Evolutionary conservation across 2,888 invertebrate species (phyloP), one percentile per base, ranked within the genome.

Genomic region (Adineta ricciae): DNA sequence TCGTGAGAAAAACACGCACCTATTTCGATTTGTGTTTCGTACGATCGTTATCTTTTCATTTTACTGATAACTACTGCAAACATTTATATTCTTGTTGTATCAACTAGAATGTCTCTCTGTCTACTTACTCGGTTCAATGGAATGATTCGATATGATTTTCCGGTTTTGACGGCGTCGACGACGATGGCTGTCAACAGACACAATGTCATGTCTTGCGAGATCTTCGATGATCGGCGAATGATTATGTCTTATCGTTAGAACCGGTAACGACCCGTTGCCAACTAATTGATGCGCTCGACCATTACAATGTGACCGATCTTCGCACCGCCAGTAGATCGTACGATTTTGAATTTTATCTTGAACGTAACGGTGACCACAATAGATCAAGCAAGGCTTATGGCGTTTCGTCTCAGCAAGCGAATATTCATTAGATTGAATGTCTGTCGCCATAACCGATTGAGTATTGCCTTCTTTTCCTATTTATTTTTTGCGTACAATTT

Each of bases 291-390:
- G 78, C 14, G 78, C 78, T 16, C 78, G 78, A 78, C 78, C 78
- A n/a, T 78, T 78, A 41, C 78, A 78, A n/a, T 38, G 38, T 78
- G 78, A 1, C 11, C 78, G 78, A 41, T 41, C n/a, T 78, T 78
- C 78, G 41, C 78, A 78, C n/a, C 78, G 41, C 78, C 78, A 78
- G 41, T 78, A 78, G 21, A 41, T 41, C 24, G 78, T 78, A n/a
- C 78, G 38, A 78, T 78, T 78, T 78, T 78, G 78, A 11, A 38
- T 11, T 78, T 78, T 78, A 41, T 78, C 78, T 78, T 78, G 78
- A 24, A 78, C 78, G 41, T 78, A 78, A 41, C 78, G 78, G n/a
- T 78, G n/a, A 41, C 78, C 78, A 21, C 41, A 8, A 78, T n/a
- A 78, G 38, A 78, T 41, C 41, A 78, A 41, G 41, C 78, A 78